Percentiles rank a stretch among this genome's conserved stretches.
These are phyloP conservation scores for Drosophila repleta DNA, from an alignment of 1,140 invertebrate species.

Conservation along the genomic window DNA sequence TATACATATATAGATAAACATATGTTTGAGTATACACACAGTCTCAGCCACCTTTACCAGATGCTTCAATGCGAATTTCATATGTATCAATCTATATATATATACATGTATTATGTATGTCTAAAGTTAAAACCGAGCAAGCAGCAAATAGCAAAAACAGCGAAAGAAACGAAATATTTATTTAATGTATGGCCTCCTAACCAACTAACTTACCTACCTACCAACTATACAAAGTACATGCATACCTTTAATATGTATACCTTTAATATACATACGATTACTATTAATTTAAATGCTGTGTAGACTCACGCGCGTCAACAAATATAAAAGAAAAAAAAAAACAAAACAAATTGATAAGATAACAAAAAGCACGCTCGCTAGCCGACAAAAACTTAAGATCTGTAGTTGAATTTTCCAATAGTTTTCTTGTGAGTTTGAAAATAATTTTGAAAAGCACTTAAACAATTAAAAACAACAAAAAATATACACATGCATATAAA, in stretches of 20 bases:
- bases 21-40: slow-evolving; percentile 40
- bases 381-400: slow-evolving; percentile 45
- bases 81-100: slow-evolving; percentile 19
- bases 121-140: slow-evolving; percentile 51
- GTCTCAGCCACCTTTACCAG: slow-evolving; percentile 66
- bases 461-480: slow-evolving; percentile 3
- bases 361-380: slow-evolving; percentile 49
- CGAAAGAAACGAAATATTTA: slow-evolving; percentile 71
- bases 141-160: slow-evolving; percentile 20
- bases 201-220: slow-evolving; percentile 69
- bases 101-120: slow-evolving; percentile 23
- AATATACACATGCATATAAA: slow-evolving; percentile 10
- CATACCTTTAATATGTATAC: slow-evolving; percentile 50
- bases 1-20: too few relatives aligned
- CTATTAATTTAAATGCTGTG: slow-evolving; percentile 65
- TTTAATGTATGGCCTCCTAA: slow-evolving; percentile 67
- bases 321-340: slow-evolving; percentile 25
- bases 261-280: slow-evolving; percentile 65
- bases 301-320: slow-evolving; percentile 45
- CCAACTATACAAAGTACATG: slow-evolving; percentile 69
- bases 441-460: slow-evolving; percentile 18
- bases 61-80: slow-evolving; percentile 29
- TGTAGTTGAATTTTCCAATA: slow-evolving; percentile 53
- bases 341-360: slow-evolving; percentile 28
- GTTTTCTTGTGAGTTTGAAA: slow-evolving; percentile 30